These are phyloP conservation scores for Xyrauchen texanus DNA, from an alignment of 2,113 vertebrate species.

Conservation along the genomic window DNA sequence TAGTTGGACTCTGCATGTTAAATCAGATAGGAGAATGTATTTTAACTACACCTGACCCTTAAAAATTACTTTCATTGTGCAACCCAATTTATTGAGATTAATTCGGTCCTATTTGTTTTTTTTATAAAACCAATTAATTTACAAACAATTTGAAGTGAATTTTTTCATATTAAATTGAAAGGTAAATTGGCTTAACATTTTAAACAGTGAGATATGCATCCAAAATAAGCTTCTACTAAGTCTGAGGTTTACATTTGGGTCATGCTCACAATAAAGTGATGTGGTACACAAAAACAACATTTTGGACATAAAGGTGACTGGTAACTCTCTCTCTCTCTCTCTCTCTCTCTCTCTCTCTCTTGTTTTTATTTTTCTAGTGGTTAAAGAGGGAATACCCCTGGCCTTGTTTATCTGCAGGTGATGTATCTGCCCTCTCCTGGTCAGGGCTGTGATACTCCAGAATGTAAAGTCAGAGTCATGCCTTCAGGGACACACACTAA, in stretches of 20 bases:
- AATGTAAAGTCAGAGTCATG: not conserved
- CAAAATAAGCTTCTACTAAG: not conserved
- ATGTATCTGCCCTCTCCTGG: slow-evolving; percentile 29
- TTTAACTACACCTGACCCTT: too few species aligned
- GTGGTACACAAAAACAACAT: not conserved
- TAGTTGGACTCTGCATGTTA: too few species aligned
- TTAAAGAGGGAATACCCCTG: slow-evolving; percentile 21
- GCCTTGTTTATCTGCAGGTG: slow-evolving; percentile 18
- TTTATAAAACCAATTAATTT: too few species aligned
- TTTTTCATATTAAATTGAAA: too few species aligned
- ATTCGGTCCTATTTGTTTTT: too few species aligned
- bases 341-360: not conserved
- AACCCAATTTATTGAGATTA: too few species aligned
- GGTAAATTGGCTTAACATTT: too few species aligned
- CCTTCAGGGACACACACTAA: slow-evolving; percentile 8
- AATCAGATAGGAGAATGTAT: too few species aligned
- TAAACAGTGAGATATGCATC: not conserved
- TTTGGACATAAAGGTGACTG: not conserved
- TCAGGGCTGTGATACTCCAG: slow-evolving; percentile 21
- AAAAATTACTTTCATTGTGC: too few species aligned
- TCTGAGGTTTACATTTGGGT: not conserved
- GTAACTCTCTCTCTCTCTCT: not conserved
- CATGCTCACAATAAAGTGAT: not conserved
- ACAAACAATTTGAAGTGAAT: too few species aligned
- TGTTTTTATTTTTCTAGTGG: not conserved